These are phyloP conservation scores for Coregonus ussuriensis DNA, from an alignment of 2,797 vertebrate genomes.

Conservation along the genomic window DNA sequence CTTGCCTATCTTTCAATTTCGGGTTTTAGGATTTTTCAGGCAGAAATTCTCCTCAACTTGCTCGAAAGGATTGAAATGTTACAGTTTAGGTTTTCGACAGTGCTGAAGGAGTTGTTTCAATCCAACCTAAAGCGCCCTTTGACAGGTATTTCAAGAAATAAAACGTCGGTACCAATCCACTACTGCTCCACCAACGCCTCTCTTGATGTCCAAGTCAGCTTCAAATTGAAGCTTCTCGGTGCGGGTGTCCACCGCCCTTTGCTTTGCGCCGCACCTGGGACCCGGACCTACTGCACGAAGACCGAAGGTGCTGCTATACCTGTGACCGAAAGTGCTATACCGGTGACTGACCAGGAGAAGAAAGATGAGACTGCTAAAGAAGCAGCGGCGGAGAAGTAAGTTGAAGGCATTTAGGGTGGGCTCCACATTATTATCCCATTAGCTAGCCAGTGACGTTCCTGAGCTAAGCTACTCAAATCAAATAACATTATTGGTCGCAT, in stretches of 20 bases:
- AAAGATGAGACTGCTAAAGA: slow-evolving; percentile 6
- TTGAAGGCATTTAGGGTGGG: neutral
- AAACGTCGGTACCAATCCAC: slow-evolving; percentile 48
- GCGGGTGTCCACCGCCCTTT: slow-evolving; percentile 37
- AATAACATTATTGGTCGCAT: too few species aligned
- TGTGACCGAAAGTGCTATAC: slow-evolving; percentile 41
- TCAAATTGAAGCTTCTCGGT: slow-evolving; percentile 48
- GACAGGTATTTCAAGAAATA: slow-evolving; percentile 44
- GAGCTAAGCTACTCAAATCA: neutral
- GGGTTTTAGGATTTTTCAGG: slow-evolving; percentile 19
- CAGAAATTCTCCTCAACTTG: slow-evolving; percentile 41
- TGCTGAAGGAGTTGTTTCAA: slow-evolving; percentile 81
- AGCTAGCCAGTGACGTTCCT: neutral
- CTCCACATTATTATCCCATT: neutral
- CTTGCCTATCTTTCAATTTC: neutral
- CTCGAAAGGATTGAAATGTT: slow-evolving; percentile 83
- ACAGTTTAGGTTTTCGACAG: slow-evolving; percentile 79
- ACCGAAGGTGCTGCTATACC: slow-evolving; percentile 61
- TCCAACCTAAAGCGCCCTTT: slow-evolving; percentile 69
- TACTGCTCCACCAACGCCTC: slow-evolving; percentile 50
- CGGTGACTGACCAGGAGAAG: neutral
- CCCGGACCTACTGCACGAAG: slow-evolving; percentile 69
- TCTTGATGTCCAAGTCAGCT: slow-evolving; percentile 37
- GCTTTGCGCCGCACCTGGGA: slow-evolving; percentile 33
- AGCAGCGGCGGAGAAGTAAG: neutral